Conservation (phyloP, 2,113 vertebrate species). For the Cricetomys ansorgei region DNA sequence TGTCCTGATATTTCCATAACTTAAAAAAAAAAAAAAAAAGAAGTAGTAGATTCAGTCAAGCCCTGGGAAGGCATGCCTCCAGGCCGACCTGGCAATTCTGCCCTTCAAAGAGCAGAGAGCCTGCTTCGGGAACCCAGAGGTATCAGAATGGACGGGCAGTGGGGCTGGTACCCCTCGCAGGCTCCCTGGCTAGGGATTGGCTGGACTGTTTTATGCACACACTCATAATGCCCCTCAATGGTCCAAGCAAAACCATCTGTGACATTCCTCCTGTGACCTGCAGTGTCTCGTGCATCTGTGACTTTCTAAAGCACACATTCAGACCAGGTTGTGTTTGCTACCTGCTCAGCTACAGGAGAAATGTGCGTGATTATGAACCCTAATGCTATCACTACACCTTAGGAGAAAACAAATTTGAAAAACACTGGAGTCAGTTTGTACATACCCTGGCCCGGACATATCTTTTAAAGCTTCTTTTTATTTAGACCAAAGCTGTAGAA, state of each 20-base stretch:
- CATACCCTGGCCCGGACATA: not conserved
- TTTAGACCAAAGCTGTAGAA: not conserved
- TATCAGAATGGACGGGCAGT: not conserved
- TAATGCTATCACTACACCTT: not conserved
- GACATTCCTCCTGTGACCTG: not conserved
- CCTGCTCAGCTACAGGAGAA: not conserved
- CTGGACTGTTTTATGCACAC: not conserved
- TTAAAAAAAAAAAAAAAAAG: too few species aligned
- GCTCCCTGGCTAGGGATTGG: not conserved
- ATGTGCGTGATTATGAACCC: not conserved
- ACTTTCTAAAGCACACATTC: not conserved
- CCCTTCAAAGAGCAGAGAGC: too few species aligned
- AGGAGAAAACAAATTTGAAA: not conserved
- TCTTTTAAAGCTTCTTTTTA: not conserved
- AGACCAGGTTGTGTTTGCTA: not conserved
- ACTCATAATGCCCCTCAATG: not conserved
- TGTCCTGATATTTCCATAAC: not conserved
- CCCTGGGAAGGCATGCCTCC: not conserved
- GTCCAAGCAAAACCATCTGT: not conserved
- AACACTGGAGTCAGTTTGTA: not conserved
- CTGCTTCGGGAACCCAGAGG: not conserved
- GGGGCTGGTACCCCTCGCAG: not conserved
- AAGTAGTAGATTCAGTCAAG: not conserved
- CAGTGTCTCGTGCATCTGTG: not conserved
- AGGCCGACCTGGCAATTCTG: not conserved